These are phyloP conservation scores for Cydia fagiglandana DNA, from an alignment of 1,140 invertebrate species.

Conservation along the genomic window DNA sequence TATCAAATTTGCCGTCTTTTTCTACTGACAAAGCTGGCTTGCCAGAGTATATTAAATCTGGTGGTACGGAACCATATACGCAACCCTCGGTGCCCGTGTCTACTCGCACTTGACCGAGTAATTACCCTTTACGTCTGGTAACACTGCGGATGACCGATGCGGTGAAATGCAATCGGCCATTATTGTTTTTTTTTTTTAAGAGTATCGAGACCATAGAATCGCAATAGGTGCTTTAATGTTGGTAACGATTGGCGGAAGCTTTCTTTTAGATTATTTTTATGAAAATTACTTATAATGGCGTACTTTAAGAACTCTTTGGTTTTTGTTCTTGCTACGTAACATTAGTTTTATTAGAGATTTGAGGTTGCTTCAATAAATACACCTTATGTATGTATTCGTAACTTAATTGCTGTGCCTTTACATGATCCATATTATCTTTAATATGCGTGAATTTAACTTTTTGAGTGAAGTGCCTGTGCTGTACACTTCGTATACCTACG, in stretches of 20 bases:
- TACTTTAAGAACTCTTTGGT: background rate
- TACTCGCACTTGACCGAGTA: conserved; percentile 7
- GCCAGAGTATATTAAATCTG: background rate
- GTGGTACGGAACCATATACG: background rate
- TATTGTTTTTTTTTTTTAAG: background rate
- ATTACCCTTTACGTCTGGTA: background rate
- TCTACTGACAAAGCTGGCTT: no score
- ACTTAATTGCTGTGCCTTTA: no score
- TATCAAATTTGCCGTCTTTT: no score
- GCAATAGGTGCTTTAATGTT: background rate
- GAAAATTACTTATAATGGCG: background rate
- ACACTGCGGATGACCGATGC: conserved; percentile 15
- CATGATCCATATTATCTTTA: no score
- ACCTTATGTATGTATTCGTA: no score
- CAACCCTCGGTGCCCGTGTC: background rate
- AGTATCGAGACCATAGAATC: background rate
- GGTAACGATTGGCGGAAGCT: conserved; percentile 10
- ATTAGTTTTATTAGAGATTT: background rate
- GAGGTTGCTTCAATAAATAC: no score
- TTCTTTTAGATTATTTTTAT: background rate
- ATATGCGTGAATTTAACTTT: no score
- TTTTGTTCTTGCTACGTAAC: background rate
- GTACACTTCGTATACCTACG: no score
- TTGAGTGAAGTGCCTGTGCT: no score
- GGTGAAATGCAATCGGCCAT: conserved; percentile 2